Evolutionary conservation across 2,888 invertebrate species (phyloP).

Genomic region (Epinotia ramella): DNA sequence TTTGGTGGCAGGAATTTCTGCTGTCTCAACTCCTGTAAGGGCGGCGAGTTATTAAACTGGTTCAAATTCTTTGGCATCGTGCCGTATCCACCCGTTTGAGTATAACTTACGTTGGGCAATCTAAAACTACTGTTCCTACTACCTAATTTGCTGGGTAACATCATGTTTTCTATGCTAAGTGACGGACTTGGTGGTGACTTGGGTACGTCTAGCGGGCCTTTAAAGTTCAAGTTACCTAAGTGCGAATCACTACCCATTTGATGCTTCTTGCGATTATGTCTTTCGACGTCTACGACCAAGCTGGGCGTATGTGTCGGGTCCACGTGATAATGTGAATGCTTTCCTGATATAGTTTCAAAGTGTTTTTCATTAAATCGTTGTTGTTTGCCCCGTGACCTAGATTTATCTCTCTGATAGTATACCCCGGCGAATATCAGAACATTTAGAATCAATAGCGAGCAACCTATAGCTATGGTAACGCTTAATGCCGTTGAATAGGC

Average conservation of each 20-base stretch:
- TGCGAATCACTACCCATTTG: slow-evolving; percentile 82
- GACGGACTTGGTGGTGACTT: slow-evolving; percentile 87
- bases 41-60: slow-evolving; percentile 82
- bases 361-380: slow-evolving; percentile 89
- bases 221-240: slow-evolving; percentile 83
- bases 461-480: slow-evolving; percentile 93
- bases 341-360: slow-evolving; percentile 91
- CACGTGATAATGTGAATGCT: slow-evolving; percentile 92
- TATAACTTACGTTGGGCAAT: slow-evolving; percentile 76
- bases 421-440: slow-evolving; percentile 94
- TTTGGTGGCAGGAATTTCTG: slow-evolving; percentile 86
- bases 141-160: slow-evolving; percentile 82
- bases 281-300: slow-evolving; percentile 93
- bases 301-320: slow-evolving; percentile 92
- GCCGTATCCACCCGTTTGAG: slow-evolving; percentile 80
- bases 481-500: slow-evolving; percentile 91
- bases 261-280: slow-evolving; percentile 77
- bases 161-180: slow-evolving; percentile 84
- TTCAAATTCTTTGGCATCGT: slow-evolving; percentile 87
- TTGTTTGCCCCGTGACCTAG: slow-evolving; percentile 87
- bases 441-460: slow-evolving; percentile 92
- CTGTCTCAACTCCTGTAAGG: slow-evolving; percentile 83
- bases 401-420: slow-evolving; percentile 92
- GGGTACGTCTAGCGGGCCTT: slow-evolving; percentile 83
- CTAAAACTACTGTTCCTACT: slow-evolving; percentile 81